Evolutionary conservation across 2,113 vertebrate species (phyloP).

Genomic region (Trematomus loennbergii): DNA sequence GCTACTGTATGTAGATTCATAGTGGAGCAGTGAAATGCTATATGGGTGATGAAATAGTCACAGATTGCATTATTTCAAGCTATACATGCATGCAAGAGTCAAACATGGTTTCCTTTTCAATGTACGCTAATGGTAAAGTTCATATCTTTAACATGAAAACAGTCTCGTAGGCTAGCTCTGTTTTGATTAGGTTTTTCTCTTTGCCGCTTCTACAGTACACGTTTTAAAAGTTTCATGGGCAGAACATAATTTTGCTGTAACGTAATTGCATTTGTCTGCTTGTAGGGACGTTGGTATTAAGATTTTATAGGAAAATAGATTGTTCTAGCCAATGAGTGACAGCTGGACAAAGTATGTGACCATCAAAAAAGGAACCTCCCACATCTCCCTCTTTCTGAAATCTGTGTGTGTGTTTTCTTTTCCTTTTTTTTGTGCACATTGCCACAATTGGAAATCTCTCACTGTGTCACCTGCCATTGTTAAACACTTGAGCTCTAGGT

Average conservation of each 20-base stretch:
- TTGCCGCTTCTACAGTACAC: too few relatives aligned
- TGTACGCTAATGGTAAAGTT: not conserved
- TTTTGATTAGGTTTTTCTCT: too few relatives aligned
- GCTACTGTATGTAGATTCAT: not conserved
- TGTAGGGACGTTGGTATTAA: too few relatives aligned
- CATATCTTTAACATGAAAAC: not conserved
- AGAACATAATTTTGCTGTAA: too few relatives aligned
- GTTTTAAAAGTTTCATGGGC: not conserved
- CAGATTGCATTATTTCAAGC: not conserved
- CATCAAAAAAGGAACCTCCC: not conserved
- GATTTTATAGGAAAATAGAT: too few relatives aligned
- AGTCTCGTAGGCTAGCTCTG: not conserved
- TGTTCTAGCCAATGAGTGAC: not conserved
- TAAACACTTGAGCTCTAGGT: not conserved
- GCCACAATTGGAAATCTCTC: not conserved
- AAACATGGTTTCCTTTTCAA: not conserved
- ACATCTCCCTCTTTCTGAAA: not conserved
- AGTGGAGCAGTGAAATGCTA: not conserved
- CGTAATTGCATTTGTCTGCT: too few relatives aligned
- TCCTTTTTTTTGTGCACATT: too few relatives aligned
- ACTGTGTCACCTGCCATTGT: not conserved
- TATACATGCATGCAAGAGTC: not conserved
- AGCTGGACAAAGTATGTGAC: not conserved
- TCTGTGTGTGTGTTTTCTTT: not conserved
- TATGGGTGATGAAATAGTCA: not conserved